A percentile compares a stretch with the other conserved stretches of the same genome.
Conservation (phyloP, 2,113 vertebrate genomes). For the Ploceus nigricollis region DNA sequence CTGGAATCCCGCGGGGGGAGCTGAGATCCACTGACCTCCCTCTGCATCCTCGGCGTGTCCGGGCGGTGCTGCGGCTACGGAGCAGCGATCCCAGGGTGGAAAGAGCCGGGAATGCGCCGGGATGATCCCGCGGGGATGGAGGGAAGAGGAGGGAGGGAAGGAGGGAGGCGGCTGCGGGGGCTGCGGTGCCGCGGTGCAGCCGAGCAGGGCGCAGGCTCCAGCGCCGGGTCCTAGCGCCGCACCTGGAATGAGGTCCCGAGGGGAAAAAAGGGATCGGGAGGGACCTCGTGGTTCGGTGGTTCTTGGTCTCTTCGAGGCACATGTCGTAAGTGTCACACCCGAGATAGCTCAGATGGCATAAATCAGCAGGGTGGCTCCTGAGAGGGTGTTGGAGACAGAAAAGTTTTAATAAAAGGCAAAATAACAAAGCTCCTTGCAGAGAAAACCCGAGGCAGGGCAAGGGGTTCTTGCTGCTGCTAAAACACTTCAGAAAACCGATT, state of each 20-base stretch:
- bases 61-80: background rate
- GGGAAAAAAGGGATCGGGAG: background rate
- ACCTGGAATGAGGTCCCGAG: background rate
- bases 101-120: background rate
- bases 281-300: fast-evolving
- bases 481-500: too few relatives aligned
- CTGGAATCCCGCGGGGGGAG: background rate
- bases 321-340: too few relatives aligned
- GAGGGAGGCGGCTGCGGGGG: background rate
- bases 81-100: background rate
- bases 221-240: background rate
- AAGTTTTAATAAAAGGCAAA: too few relatives aligned
- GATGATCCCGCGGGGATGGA: background rate
- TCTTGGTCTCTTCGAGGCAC: too few relatives aligned
- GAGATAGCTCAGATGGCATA: too few relatives aligned
- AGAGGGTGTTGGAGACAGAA: too few relatives aligned
- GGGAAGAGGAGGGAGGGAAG: background rate
- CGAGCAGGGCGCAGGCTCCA: background rate
- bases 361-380: too few relatives aligned
- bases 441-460: too few relatives aligned
- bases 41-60: background rate
- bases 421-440: too few relatives aligned
- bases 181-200: background rate
- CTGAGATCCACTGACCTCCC: conserved; percentile 53
- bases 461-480: too few relatives aligned